phyloP scores from a whole-genome alignment of 2,113 vertebrate species.

The Varanus komodoensis region DNA sequence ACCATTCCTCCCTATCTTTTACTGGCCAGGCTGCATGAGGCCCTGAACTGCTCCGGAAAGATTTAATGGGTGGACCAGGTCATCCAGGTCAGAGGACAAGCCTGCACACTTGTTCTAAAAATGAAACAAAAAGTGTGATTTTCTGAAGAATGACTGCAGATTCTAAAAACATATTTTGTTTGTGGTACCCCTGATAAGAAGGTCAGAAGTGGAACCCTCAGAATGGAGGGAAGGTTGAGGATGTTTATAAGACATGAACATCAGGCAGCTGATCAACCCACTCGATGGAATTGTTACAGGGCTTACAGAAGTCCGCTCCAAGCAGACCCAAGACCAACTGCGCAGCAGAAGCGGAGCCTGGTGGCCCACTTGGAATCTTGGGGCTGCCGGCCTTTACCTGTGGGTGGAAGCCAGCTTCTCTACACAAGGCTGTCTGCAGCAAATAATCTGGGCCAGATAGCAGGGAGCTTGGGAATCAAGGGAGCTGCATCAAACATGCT shows the following conservation, averaged over 20 bases:
- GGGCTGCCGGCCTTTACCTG: too few species aligned
- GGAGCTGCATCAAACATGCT: background rate
- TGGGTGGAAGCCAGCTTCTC: background rate
- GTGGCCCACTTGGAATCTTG: too few species aligned
- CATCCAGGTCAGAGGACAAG: too few species aligned
- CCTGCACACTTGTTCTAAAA: background rate
- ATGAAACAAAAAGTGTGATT: background rate
- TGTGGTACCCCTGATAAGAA: background rate
- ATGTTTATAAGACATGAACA: background rate
- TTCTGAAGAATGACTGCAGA: background rate
- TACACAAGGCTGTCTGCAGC: background rate
- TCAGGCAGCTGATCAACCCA: too few species aligned
- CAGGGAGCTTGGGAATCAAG: background rate
- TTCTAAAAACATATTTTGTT: background rate
- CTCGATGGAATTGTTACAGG: background rate
- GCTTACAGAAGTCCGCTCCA: background rate
- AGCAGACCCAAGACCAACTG: background rate
- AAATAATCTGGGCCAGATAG: background rate
- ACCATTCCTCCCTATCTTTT: background rate
- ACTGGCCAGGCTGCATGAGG: background rate
- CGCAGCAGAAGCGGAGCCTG: background rate
- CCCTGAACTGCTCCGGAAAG: background rate
- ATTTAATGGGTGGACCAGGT: too few species aligned
- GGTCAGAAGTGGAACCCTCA: constrained; percentile 21
- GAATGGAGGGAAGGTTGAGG: background rate